Base-by-base conservation (phyloP, 2,888 invertebrate species). In the Smittia aterrima region DNA sequence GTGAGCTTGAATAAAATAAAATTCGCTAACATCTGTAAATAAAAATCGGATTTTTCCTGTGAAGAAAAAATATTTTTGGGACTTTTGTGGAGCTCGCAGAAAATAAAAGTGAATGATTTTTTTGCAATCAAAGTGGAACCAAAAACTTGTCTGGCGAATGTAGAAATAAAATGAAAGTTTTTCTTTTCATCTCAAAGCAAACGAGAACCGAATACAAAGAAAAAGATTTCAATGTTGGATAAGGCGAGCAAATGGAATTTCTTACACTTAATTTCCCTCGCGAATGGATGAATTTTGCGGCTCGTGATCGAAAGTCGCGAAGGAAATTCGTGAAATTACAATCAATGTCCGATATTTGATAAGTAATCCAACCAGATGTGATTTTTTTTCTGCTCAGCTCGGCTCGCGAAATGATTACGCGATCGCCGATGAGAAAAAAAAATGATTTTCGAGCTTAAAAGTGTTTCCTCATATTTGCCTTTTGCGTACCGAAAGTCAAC, bases 221-320 rank as follows among this genome's bases (percentile, higher is more conserved):
- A 40, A 66, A 66, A 66, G 66, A 66, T 66, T 66, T 66, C 66
- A 66, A 66, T 66, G 66, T 40, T 66, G 66, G 40, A 66, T 40
- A 32, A 66, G 16, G 40, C 66, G 40, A 27, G 40, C 22, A 66
- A 66, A 66, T 66, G 66, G 66, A 40, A 66, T 20, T 40, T 66
- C 20, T 64, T 25, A n/a, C 13, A 13, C n/a, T 3, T 64, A 64
- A 58, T 58, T 58, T 58, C 20, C 22, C 18, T 18, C 20, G 20
- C 9, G n/a, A 18, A 9, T 58, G 58, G 58, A 58, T 58, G 11
- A 58, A 58, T 58, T 58, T 20, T 20, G 9, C 58, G 16, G 9
- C 18, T 58, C 22, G n/a, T 58, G 20, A 58, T 20, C 9, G 20
- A 58, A 58, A 9, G 9, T n/a, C 18, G 22, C 58, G 25, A 64